A percentile compares a stretch with the other conserved stretches of the same genome.
Evolutionary conservation across 2,113 vertebrate species (phyloP).

Genomic region (Todiramphus saurophagus): DNA sequence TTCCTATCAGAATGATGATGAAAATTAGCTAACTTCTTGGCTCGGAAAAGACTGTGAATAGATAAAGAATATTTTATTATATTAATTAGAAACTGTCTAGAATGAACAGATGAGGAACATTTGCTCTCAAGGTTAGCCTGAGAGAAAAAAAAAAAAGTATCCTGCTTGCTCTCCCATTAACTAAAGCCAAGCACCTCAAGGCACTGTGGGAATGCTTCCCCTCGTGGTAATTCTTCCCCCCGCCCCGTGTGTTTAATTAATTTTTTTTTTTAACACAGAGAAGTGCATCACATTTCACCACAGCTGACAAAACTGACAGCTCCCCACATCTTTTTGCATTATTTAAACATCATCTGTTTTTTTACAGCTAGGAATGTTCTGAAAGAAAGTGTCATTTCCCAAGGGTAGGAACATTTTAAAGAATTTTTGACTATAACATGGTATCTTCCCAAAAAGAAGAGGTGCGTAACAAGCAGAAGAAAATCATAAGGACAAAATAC

Average conservation of each 20-base stretch:
- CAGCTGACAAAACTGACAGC: constrained; percentile 59
- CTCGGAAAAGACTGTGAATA: background rate
- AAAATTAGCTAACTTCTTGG: constrained; percentile 21
- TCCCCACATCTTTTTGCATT: constrained; percentile 54
- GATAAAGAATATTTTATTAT: constrained; percentile 1
- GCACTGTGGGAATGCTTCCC: background rate
- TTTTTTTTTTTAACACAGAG: constrained; percentile 30
- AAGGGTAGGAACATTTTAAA: constrained; percentile 29
- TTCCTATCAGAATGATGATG: background rate
- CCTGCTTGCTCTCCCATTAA: constrained; percentile 1
- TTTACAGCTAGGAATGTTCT: constrained; percentile 41
- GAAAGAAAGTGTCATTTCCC: constrained; percentile 43
- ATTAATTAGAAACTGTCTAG: constrained; percentile 40
- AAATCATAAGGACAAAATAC: background rate
- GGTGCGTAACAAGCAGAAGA: background rate
- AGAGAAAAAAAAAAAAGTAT: background rate
- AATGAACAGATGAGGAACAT: background rate
- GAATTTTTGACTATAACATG: background rate
- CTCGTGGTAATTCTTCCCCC: background rate
- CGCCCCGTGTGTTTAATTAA: background rate
- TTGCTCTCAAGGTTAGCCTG: constrained; percentile 36
- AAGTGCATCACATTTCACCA: constrained; percentile 40
- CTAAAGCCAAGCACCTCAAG: background rate
- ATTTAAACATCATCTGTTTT: constrained; percentile 62
- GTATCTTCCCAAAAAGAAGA: background rate